Base-by-base conservation (phyloP, 2,888 invertebrate species). In the Phoenoteleia sp. region DNA sequence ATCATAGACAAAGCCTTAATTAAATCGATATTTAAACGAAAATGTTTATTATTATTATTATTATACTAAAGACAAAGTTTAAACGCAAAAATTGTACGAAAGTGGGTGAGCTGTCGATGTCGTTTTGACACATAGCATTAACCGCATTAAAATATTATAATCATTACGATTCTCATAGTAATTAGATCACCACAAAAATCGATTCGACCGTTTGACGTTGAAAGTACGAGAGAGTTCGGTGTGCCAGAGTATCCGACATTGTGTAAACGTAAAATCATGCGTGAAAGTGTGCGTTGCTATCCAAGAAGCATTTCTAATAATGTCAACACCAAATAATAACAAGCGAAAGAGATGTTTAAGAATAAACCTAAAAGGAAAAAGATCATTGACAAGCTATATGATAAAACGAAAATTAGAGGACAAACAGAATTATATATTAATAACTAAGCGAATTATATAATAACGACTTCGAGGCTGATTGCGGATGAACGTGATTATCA, bases 221-320 rank as follows among this genome's bases (percentile, higher is more conserved):
- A 90, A 90, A 90, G 90, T 90, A 89, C 74, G 81, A 74, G 79
- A 77, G 77, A 29, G 81, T 75, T 79, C 69, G 77, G 85, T 75
- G 81, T 81, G 85, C 56, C 52, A 54, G 81, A 60, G 67, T 56
- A 66, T 64, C 67, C 52, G 79, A 54, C 71, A 72, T 66, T 79
- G 54, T 47, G 76, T 74, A 67, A 69, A 71, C 49, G 74, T 69
- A 33, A 15, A 76, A 56, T 36, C 76, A 66, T 77, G 74, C 62
- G 81, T 72, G 76, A 29, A 72, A 72, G 66, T 52, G 85, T 85
- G 84, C 81, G 87, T 86, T 86, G 86, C 86, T 81, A 69, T 77
- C 72, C 66, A 74, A 45, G 79, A 87, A 90, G 91, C 90, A 91
- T 91, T 91, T 91, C 90, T 90, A 92, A 91, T 91, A 91, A 91